Conservation (phyloP, 2,113 vertebrate species). For the Ursus arctos region DNA sequence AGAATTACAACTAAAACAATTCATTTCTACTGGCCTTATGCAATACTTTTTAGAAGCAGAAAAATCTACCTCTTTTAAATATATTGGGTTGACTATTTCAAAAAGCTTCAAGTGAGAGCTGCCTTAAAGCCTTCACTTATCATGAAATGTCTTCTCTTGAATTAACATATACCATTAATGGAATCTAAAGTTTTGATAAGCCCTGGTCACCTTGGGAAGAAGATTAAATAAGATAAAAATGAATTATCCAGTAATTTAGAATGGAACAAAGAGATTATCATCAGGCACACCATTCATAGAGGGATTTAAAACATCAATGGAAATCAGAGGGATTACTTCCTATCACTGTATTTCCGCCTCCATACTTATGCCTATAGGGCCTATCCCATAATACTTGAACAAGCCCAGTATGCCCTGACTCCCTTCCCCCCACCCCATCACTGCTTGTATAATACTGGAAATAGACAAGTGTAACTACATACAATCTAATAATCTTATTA, state of each 20-base stretch:
- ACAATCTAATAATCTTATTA: background rate
- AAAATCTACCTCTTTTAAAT: background rate
- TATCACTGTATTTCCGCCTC: background rate
- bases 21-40: background rate
- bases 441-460: background rate
- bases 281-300: background rate
- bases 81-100: background rate
- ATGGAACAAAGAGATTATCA: background rate
- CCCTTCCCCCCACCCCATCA: background rate
- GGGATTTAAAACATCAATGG: background rate
- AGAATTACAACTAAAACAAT: background rate
- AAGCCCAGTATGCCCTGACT: background rate
- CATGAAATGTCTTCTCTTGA: constrained; percentile 17
- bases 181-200: background rate
- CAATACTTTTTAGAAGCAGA: background rate
- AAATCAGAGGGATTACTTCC: background rate
- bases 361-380: background rate
- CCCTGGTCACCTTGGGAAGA: background rate
- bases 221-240: constrained; percentile 18
- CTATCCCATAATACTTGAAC: background rate
- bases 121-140: background rate
- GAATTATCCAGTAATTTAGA: background rate
- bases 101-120: background rate
- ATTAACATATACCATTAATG: background rate
- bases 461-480: background rate